Conservation (phyloP, 2,888 invertebrate genomes). For the Drosophila pseudotalamancana region DNA sequence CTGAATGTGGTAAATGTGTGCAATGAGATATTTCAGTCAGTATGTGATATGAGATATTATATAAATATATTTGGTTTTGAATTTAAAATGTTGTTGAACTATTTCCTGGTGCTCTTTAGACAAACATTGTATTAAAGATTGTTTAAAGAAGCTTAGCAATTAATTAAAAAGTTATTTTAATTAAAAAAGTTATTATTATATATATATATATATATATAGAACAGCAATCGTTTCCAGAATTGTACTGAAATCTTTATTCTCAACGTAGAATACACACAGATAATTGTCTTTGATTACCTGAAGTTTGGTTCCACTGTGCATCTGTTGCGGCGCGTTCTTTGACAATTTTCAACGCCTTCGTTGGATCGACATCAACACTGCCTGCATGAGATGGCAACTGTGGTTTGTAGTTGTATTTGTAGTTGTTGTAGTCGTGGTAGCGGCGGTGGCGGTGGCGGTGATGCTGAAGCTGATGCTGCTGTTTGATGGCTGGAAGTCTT, state of each 20-base stretch:
- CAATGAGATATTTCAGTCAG: neutral
- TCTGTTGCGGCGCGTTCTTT: slow-evolving; percentile 74
- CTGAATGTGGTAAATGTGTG: too few species aligned
- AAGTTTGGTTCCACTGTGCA: slow-evolving; percentile 45
- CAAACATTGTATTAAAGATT: too few species aligned
- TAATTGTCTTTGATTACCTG: neutral
- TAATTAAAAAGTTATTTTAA: too few species aligned
- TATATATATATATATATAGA: too few species aligned
- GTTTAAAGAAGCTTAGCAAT: too few species aligned
- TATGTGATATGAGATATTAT: neutral
- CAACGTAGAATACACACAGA: neutral
- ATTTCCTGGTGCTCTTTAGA: too few species aligned
- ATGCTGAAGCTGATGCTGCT: slow-evolving; percentile 63
- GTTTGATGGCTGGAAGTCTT: slow-evolving; percentile 63
- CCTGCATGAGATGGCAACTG: slow-evolving; percentile 76
- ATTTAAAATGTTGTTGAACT: too few species aligned
- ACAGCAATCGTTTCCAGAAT: too few species aligned
- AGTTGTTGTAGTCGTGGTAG: slow-evolving; percentile 25
- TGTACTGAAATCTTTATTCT: too few species aligned
- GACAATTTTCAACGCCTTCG: slow-evolving; percentile 81
- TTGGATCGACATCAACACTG: slow-evolving; percentile 59
- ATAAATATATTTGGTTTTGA: too few species aligned
- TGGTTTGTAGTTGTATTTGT: slow-evolving; percentile 31
- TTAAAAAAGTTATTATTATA: too few species aligned
- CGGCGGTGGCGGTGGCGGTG: slow-evolving; percentile 15